Percentiles rank a stretch among this genome's conserved stretches.
phyloP scores from a whole-genome alignment of 1,140 invertebrate genomes.

The Rhopalosiphum maidis region DNA sequence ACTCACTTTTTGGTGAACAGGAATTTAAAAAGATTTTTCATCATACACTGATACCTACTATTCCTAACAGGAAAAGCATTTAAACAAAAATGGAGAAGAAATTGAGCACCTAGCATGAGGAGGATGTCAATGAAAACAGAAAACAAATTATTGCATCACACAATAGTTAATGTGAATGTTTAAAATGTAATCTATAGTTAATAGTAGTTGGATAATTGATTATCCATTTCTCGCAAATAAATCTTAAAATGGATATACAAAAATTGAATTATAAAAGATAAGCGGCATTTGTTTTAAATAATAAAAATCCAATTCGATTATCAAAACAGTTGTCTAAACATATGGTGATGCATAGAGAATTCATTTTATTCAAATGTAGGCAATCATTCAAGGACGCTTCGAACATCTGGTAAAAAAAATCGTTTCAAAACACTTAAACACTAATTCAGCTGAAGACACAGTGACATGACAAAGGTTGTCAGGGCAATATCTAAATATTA shows the following conservation, averaged over 20 bases:
- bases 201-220: background rate
- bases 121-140: background rate
- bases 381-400: slow-evolving; percentile 14
- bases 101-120: background rate
- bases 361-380: slow-evolving; percentile 13
- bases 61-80: background rate
- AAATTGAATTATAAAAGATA: background rate
- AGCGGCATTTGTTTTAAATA: background rate
- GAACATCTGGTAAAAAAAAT: slow-evolving; percentile 18
- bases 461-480: background rate
- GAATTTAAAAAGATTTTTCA: background rate
- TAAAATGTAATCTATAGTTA: background rate
- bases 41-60: background rate
- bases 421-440: background rate
- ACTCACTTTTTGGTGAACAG: background rate
- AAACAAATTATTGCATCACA: background rate
- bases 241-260: background rate
- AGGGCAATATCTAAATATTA: background rate
- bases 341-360: background rate
- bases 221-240: background rate
- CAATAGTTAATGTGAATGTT: background rate
- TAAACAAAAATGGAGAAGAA: background rate
- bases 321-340: slow-evolving; percentile 31
- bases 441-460: background rate
- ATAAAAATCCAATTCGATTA: background rate